Conservation (phyloP, 2,888 invertebrate genomes). For the Cynaeus angustus region DNA sequence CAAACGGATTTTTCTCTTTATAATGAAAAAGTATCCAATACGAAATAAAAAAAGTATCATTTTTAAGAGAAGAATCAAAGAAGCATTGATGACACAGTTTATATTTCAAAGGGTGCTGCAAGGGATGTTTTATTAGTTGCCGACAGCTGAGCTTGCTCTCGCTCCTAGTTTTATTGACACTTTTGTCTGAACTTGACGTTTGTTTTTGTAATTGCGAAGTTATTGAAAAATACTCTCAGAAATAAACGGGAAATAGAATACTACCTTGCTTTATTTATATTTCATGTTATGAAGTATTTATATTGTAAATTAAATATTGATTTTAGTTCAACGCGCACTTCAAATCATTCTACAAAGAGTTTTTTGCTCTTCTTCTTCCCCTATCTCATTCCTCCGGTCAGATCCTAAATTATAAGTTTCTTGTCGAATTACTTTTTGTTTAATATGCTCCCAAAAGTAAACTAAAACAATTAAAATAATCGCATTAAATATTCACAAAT, state of each 20-base stretch:
- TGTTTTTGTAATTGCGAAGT: constrained; percentile 48
- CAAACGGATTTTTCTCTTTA: constrained; percentile 35
- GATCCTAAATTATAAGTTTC: constrained; percentile 27
- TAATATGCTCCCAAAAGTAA: constrained; percentile 10
- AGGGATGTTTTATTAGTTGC: constrained; percentile 56
- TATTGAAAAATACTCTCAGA: constrained; percentile 41
- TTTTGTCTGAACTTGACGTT: constrained; percentile 54
- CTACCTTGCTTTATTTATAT: constrained; percentile 32
- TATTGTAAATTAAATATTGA: constrained; percentile 46
- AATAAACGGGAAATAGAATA: constrained; percentile 33
- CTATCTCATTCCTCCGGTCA: not conserved
- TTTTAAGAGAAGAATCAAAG: constrained; percentile 51
- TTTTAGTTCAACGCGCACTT: constrained; percentile 36
- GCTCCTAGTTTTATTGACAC: constrained; percentile 52
- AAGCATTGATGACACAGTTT: constrained; percentile 55
- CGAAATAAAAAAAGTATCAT: constrained; percentile 39
- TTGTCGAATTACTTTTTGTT: constrained; percentile 20
- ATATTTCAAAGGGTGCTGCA: constrained; percentile 55
- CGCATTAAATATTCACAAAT: constrained; percentile 14
- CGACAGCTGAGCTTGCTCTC: constrained; percentile 50
- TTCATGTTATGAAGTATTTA: constrained; percentile 34
- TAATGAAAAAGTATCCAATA: constrained; percentile 45
- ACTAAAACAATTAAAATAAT: constrained; percentile 15
- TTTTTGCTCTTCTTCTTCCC: not conserved
- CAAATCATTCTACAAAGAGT: constrained; percentile 13